Conservation (phyloP, 1,140 invertebrate genomes). For the Epicauta chinensis region DNA sequence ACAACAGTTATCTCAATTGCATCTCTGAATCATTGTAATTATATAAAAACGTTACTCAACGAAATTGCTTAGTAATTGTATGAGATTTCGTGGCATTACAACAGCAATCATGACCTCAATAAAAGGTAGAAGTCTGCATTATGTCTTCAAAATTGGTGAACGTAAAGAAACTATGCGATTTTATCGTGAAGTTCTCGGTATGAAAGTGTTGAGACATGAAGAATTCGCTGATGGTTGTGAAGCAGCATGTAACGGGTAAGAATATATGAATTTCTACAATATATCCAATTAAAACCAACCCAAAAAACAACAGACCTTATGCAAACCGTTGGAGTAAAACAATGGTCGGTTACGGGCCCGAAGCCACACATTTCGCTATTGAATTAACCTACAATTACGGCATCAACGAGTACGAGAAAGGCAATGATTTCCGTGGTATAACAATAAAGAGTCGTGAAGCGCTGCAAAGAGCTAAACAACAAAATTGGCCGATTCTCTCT, state of each 20-base stretch:
- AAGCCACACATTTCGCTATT: constrained; percentile 92
- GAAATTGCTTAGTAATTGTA: too few relatives aligned
- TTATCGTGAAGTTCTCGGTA: constrained; percentile 83
- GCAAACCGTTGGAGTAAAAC: constrained; percentile 98
- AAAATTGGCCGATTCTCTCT: constrained; percentile 54
- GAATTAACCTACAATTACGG: constrained; percentile 98
- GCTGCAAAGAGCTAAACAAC: constrained; percentile 62
- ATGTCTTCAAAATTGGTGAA: constrained; percentile 91
- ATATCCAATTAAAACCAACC: neutral
- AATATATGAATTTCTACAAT: neutral
- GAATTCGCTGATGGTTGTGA: constrained; percentile 95
- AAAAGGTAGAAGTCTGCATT: constrained; percentile 78
- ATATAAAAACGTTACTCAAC: too few relatives aligned
- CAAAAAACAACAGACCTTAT: constrained; percentile 65
- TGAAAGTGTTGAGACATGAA: constrained; percentile 95
- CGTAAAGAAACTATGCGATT: constrained; percentile 78
- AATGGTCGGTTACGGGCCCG: constrained; percentile 96
- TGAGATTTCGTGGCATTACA: neutral
- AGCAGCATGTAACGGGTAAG: constrained; percentile 92
- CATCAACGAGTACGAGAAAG: constrained; percentile 71
- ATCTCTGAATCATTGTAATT: too few relatives aligned
- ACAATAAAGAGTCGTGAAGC: constrained; percentile 74
- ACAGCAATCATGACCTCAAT: constrained; percentile 33
- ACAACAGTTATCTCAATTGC: too few relatives aligned
- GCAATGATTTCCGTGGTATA: constrained; percentile 88